A percentile compares a stretch with the other conserved stretches of the same genome.
phyloP scores from a whole-genome alignment of 1,140 invertebrate genomes.

The Wasmannia auropunctata region DNA sequence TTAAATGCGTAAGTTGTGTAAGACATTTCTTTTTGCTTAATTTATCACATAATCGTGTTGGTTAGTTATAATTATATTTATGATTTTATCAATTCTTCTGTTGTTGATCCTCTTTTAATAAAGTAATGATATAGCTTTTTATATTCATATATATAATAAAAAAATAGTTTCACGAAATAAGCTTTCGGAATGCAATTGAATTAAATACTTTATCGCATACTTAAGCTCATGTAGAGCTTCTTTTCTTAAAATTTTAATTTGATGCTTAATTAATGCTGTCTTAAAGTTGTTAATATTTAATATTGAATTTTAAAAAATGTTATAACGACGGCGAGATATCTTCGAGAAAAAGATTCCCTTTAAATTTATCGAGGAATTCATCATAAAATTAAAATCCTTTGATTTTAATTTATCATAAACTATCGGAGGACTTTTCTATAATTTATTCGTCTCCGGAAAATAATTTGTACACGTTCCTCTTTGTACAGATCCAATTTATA shows the following conservation, averaged over 20 bases:
- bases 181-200: background rate
- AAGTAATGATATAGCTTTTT: too few species aligned
- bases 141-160: background rate
- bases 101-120: background rate
- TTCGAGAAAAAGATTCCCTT: background rate
- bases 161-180: background rate
- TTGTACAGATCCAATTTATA: background rate
- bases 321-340: background rate
- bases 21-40: background rate
- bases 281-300: background rate
- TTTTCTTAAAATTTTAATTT: background rate
- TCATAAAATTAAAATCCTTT: background rate
- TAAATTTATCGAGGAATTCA: background rate
- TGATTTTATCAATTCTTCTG: background rate
- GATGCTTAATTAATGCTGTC: background rate
- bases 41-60: background rate
- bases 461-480: background rate
- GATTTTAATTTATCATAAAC: background rate
- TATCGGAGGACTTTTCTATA: background rate
- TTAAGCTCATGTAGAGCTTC: background rate
- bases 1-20: background rate
- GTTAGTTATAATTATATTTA: conserved; percentile 24
- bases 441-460: background rate
- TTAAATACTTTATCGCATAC: background rate
- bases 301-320: background rate